Conservation (phyloP, 2,113 vertebrate genomes). For the Barbus barbus region DNA sequence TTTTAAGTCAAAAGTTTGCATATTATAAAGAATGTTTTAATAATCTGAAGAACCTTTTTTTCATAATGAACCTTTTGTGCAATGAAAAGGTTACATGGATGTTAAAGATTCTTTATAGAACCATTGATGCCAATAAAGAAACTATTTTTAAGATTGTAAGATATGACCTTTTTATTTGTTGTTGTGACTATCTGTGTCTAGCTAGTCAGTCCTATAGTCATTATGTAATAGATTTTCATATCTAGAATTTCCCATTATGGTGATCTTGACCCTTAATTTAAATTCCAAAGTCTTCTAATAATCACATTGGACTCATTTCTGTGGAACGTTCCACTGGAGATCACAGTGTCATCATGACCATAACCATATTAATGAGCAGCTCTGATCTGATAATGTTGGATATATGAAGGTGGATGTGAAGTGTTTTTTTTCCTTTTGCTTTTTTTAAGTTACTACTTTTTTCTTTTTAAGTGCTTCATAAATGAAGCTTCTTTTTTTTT, state of each 20-base stretch:
- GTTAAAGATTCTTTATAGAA: not conserved
- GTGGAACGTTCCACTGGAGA: not conserved
- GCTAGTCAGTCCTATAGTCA: not conserved
- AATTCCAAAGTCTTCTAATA: not conserved
- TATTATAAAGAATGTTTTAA: too few species aligned
- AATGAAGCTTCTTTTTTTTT: not conserved
- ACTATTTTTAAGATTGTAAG: not conserved
- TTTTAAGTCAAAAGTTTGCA: not conserved
- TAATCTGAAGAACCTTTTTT: not conserved
- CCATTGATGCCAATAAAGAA: not conserved
- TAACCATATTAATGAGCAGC: not conserved
- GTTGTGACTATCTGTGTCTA: slow-evolving; percentile 30
- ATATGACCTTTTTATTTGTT: slow-evolving; percentile 13
- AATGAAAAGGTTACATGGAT: not conserved
- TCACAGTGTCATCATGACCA: not conserved
- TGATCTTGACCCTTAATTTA: slow-evolving; percentile 8
- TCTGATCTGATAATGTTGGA: not conserved
- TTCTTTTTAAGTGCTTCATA: not conserved
- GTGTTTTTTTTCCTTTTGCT: not conserved
- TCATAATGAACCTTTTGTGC: too few species aligned
- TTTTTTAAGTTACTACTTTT: not conserved
- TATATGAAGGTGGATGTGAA: not conserved
- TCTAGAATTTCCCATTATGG: not conserved
- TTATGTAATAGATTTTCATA: not conserved
- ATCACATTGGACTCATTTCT: not conserved